phyloP scores from a whole-genome alignment of 2,888 invertebrate genomes.

The Diogma glabrata region DNA sequence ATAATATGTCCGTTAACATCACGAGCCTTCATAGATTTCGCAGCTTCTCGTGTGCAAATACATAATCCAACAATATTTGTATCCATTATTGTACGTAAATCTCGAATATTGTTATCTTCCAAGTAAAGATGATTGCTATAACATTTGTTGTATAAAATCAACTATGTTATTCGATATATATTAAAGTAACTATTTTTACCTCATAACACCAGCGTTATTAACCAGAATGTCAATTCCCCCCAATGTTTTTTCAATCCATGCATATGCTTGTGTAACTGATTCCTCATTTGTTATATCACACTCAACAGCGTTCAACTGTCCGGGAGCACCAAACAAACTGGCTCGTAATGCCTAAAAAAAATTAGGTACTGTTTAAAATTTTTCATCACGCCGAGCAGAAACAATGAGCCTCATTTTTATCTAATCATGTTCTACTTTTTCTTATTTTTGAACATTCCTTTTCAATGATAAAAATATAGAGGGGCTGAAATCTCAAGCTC shows the following conservation, averaged over 20 bases:
- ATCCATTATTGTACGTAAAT: conserved; percentile 34
- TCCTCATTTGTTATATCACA: conserved; percentile 25
- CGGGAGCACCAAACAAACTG: conserved; percentile 22
- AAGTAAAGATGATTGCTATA: conserved; percentile 22
- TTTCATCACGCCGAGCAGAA: no score
- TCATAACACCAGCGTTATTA: conserved; percentile 13
- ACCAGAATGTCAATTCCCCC: conserved; percentile 24
- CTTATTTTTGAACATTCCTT: no score
- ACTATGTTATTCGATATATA: no score
- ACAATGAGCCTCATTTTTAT: no score
- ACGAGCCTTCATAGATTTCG: conserved; percentile 39
- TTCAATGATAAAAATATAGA: no score
- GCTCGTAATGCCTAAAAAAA: conserved; percentile 23
- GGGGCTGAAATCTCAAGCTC: no score
- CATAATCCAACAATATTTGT: conserved; percentile 42
- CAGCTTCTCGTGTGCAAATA: conserved; percentile 40
- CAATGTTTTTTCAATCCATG: conserved; percentile 25
- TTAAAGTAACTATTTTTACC: no score
- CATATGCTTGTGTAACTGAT: conserved; percentile 22
- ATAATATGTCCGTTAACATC: conserved; percentile 35
- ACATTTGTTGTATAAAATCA: no score
- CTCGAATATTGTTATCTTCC: conserved; percentile 27
- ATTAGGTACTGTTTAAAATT: no score
- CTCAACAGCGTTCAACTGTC: conserved; percentile 24
- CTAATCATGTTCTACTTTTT: no score